Percentiles rank a stretch among this genome's conserved stretches.
Conservation (phyloP, 2,797 vertebrate genomes). For the Gorsachius magnificus region DNA sequence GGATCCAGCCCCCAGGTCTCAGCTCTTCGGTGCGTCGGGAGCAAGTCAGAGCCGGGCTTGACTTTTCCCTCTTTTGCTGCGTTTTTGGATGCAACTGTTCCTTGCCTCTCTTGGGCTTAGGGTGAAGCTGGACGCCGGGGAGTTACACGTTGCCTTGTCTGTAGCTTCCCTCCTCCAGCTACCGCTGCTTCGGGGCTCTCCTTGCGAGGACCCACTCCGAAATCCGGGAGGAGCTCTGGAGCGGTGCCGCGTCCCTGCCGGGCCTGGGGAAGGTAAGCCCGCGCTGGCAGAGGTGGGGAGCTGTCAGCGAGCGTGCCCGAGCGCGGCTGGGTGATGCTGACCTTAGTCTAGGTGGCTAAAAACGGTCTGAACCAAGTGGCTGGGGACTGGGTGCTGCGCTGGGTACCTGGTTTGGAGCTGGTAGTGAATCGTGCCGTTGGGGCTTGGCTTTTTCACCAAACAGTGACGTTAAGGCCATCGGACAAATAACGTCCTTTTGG, state of each 20-base stretch:
- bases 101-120: background rate
- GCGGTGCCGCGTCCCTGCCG: too few species aligned
- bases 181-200: too few species aligned
- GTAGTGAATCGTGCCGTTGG: background rate
- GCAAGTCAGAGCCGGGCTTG: too few species aligned
- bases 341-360: background rate
- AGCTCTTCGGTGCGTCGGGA: background rate
- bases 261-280: background rate
- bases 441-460: background rate
- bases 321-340: background rate
- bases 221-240: background rate
- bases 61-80: background rate
- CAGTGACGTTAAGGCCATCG: background rate
- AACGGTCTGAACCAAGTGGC: background rate
- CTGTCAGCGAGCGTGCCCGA: too few species aligned
- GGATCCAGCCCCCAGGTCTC: background rate
- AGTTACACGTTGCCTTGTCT: rapidly evolving
- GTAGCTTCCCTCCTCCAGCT: background rate
- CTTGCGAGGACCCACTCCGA: rapidly evolving
- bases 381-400: background rate
- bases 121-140: background rate
- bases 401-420: background rate
- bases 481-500: constrained; percentile 19
- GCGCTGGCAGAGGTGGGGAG: background rate
- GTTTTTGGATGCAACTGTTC: background rate